Base-by-base conservation (phyloP, 2,888 invertebrate genomes). In the Anoncus sp. region DNA sequence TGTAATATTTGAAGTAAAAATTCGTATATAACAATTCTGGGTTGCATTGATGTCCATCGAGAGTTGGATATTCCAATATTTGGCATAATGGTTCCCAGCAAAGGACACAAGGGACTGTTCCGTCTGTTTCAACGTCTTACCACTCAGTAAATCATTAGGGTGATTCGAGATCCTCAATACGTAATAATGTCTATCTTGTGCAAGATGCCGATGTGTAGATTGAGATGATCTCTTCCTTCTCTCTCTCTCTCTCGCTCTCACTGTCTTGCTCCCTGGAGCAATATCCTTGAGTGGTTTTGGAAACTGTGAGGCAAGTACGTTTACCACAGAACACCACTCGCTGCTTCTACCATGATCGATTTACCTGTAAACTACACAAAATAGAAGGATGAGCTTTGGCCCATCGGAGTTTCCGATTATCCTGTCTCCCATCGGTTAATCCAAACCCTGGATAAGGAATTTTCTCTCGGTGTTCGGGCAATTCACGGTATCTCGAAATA, bases 231-330 rank as follows among this genome's bases (percentile, higher is more conserved):
- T 65, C 38, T 38, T 45, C 45, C 45, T 47, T 59, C 57, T 18
- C 22, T 35, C 69, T 24, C 16, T 12, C 51, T 22, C 51, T 24
- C 53, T 53, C 16, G 12, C 16, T 18, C 16, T 40, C 40, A 3
- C 40, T 40, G 40, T 12, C 10, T 60, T 35, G 47, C 22, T 27
- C 62, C 40, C 51, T 57, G 18, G 51, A 51, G 70, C 57, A 78
- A 77, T 80, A 78, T 66, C 66, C 67, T 65, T 71, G 63, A 80
- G 75, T 78, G 80, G 51, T 75, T 35, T 63, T 55, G 62, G 77
- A 69, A 76, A 77, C 63, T 65, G 57, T 27, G 66, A 67, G 47
- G 31, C 47, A 59, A 63, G 62, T 57, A 57, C 55, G 24, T 22
- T 62, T 38, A 38, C 45, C 57, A 59, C 43, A 22, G n/a, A n/a